Percentiles rank a stretch among this genome's conserved stretches.
These are phyloP conservation scores for Corapipo altera DNA, from an alignment of 2,113 vertebrate species.

Conservation along the genomic window DNA sequence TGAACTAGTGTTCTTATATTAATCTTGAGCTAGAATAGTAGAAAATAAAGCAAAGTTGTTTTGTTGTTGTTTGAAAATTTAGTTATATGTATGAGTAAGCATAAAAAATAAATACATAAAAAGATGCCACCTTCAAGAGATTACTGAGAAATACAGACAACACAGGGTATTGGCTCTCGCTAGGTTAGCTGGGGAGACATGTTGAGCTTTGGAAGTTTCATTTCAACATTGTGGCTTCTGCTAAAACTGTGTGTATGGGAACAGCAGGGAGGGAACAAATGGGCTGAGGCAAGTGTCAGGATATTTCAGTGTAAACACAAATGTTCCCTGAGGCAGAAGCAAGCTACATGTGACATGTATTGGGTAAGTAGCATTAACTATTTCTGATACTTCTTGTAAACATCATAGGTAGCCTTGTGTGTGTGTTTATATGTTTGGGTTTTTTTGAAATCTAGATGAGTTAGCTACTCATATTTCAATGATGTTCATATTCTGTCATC, in stretches of 20 bases:
- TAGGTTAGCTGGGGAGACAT: neutral
- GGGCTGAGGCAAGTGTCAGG: neutral
- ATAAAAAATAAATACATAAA: neutral
- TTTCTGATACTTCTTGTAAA: neutral
- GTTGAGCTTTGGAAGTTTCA: neutral
- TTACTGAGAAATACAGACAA: neutral
- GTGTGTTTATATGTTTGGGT: neutral
- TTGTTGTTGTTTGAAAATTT: neutral
- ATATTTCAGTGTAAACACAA: neutral
- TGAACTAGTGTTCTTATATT: neutral
- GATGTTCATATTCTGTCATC: neutral
- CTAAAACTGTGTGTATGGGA: neutral
- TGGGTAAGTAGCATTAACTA: neutral
- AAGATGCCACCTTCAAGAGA: neutral
- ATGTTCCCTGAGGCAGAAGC: neutral
- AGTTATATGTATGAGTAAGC: neutral
- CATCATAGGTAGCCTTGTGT: neutral
- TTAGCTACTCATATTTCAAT: neutral
- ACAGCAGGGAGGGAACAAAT: neutral
- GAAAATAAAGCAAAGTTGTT: neutral
- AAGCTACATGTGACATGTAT: neutral
- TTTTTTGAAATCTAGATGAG: neutral
- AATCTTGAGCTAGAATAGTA: neutral
- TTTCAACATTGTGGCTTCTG: neutral
- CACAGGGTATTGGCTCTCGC: neutral